Conservation (phyloP, 2,888 invertebrate genomes). For the Heteromurus nitidus region DNA sequence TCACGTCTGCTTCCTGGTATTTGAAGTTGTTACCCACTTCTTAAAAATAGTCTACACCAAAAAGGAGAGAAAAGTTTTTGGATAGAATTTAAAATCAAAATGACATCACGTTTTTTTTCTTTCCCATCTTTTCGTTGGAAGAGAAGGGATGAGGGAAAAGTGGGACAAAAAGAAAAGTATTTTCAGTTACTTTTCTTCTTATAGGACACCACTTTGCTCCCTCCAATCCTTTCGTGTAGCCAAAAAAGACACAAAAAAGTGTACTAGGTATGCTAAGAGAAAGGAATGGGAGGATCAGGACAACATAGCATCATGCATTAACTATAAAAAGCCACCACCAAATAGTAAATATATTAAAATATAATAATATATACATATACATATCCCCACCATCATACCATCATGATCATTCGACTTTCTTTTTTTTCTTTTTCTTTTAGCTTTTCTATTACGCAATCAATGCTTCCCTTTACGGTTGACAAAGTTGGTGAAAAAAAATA, state of each 20-base stretch:
- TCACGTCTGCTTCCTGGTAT: neutral
- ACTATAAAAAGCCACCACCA: neutral
- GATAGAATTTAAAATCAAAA: constrained; percentile 61
- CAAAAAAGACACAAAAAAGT: neutral
- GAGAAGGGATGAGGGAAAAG: constrained; percentile 29
- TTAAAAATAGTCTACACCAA: neutral
- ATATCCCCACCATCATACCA: neutral
- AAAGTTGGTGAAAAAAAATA: constrained; percentile 23
- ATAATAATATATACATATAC: neutral
- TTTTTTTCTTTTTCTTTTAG: constrained; percentile 10
- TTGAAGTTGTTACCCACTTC: too few species aligned
- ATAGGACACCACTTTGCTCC: constrained; percentile 4
- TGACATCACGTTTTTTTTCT: constrained; percentile 53
- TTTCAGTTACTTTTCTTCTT: constrained; percentile 31
- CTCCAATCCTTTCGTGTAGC: neutral
- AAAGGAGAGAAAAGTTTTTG: constrained; percentile 8
- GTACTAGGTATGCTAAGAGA: neutral
- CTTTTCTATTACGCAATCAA: constrained; percentile 37
- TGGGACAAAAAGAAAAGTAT: constrained; percentile 35
- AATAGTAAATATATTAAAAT: too few species aligned
- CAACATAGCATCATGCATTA: too few species aligned
- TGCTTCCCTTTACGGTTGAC: neutral
- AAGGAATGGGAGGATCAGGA: neutral
- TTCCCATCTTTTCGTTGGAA: constrained; percentile 22
- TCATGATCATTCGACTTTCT: neutral